A percentile compares a stretch with the other conserved stretches of the same genome.
Conservation (phyloP, 2,113 vertebrate genomes). For the Rousettus leschenaultii region DNA sequence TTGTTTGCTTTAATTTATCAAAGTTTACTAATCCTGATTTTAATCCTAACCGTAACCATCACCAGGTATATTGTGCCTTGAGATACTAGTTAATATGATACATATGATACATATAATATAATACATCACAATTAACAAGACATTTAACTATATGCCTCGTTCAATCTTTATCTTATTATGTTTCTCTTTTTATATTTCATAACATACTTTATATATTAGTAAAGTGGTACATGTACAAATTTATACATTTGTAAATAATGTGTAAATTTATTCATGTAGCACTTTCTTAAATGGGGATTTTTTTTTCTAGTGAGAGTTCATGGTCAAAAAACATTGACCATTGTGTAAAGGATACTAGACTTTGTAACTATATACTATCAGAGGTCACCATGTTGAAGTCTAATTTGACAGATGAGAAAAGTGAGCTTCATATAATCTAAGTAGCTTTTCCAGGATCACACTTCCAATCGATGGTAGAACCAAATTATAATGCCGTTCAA, state of each 20-base stretch:
- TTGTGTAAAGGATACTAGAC: neutral
- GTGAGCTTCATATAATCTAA: neutral
- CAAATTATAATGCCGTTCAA: neutral
- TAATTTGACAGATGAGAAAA: neutral
- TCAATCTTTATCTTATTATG: neutral
- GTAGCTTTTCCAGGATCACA: neutral
- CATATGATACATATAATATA: neutral
- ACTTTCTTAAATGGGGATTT: neutral
- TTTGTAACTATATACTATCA: neutral
- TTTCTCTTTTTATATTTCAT: neutral
- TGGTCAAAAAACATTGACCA: neutral
- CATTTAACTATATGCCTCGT: neutral
- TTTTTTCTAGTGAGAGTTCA: neutral
- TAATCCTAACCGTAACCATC: neutral
- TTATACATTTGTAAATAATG: neutral
- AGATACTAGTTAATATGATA: neutral
- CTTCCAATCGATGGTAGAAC: neutral
- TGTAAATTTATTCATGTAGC: neutral
- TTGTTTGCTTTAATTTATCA: neutral
- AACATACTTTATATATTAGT: neutral
- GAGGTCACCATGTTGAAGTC: neutral
- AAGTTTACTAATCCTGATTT: neutral
- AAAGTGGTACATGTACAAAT: neutral
- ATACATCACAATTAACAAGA: neutral
- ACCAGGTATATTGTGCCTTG: neutral